Evolutionary conservation across 2,113 vertebrate genomes (phyloP), one percentile per base, ranked within the genome.

Genomic region (Corythoichthys intestinalis): DNA sequence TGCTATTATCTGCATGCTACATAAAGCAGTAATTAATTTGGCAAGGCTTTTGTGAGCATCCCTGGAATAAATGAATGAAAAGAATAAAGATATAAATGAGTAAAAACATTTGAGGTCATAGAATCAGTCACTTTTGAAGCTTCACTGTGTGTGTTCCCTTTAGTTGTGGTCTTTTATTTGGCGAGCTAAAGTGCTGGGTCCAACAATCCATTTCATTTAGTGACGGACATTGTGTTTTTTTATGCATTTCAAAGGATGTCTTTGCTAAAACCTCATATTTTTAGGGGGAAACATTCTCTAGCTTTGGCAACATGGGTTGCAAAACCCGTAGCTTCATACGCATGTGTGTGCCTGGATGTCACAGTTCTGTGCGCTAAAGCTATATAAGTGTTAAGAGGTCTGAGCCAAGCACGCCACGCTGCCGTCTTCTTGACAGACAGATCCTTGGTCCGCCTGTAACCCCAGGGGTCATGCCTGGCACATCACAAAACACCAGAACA

Each of bases 361-460:
- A 52, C 49, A 63, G 17, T 17, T 11, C n/a, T 62, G 39, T 46
- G 38, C 17, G 37, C 39, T 39, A 41, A 11, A 46, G 41, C 60
- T 83, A 85, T 87, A 87, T 89, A 81, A 84, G 77, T 88, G 89
- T 86, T 85, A 87, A 28, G 69, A 83, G 73, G 79, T 83, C 77
- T 79, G 66, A 28, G 87, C 83, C 90, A 89, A 89, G 69, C 82
- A 57, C 87, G 69, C 73, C 71, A 82, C 66, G 84, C 57, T 1
- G 70, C 71, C 84, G 79, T 85, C 66, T 70, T 69, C 69, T 65
- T 90, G 88, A 89, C 65, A 66, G 88, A 87, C 86, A 83, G 77
- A 71, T 86, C 82, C 71, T 76, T 75, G 77, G 77, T 85, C 69
- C 50, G 49, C n/a, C 56, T 46, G 66, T 50, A 63, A 65, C 72